A percentile compares a stretch with the other conserved stretches of the same genome.
Evolutionary conservation across 1,140 invertebrate species (phyloP).

Genomic region (Pseudomyrmex flavicornis): DNA sequence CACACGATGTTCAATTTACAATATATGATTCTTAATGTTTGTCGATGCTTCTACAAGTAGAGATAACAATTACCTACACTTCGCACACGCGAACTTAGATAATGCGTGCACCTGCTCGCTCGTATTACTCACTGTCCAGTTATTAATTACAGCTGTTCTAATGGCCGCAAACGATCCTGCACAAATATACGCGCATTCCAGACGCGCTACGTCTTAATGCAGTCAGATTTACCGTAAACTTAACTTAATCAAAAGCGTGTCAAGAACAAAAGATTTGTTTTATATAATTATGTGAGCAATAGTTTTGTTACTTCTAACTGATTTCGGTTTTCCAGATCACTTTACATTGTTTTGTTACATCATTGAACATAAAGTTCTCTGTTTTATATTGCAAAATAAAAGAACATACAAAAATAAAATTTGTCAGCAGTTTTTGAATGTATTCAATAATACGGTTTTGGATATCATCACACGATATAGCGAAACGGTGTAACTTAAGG

Average conservation of each 20-base stretch:
- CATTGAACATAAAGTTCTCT: too few relatives aligned
- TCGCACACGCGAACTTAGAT: not conserved
- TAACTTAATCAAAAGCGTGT: constrained; percentile 26
- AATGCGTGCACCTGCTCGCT: not conserved
- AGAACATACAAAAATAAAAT: too few relatives aligned
- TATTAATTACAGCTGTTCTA: constrained; percentile 50
- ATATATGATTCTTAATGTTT: not conserved
- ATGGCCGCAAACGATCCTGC: constrained; percentile 38
- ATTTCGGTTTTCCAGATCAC: too few relatives aligned
- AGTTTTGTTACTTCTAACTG: too few relatives aligned
- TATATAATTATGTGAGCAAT: not conserved
- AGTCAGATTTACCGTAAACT: constrained; percentile 42
- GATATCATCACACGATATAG: too few relatives aligned
- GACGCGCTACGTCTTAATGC: constrained; percentile 8
- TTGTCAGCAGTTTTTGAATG: too few relatives aligned
- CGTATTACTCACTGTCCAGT: constrained; percentile 40
- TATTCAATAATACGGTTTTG: too few relatives aligned
- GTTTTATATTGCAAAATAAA: too few relatives aligned
- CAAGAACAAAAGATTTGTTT: not conserved
- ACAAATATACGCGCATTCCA: constrained; percentile 13
- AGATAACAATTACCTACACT: not conserved
- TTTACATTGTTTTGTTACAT: too few relatives aligned
- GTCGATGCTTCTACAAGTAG: constrained; percentile 11
- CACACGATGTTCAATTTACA: not conserved
- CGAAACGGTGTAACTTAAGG: too few relatives aligned